Evolutionary conservation across 1,140 invertebrate genomes (phyloP).

Genomic region (Neodiprion lecontei): DNA sequence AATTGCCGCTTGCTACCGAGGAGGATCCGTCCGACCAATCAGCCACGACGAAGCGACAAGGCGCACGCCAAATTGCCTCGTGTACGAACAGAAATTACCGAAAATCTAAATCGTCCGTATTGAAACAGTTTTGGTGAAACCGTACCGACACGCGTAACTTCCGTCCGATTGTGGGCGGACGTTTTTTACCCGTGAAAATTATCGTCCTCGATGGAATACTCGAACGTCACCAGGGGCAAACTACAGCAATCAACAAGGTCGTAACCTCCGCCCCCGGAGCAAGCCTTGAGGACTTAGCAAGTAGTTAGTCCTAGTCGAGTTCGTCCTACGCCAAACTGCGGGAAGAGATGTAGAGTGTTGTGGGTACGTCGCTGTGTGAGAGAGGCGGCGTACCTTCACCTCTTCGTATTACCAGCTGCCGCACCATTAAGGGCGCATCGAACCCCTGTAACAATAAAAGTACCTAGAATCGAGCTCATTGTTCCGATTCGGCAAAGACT

Average conservation of each 20-base stretch:
- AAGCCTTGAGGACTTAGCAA: conserved; percentile 49
- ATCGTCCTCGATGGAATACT: conserved; percentile 19
- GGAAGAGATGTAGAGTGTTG: conserved; percentile 32
- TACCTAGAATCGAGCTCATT: conserved; percentile 25
- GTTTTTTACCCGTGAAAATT: neutral
- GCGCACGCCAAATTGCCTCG: too few species aligned
- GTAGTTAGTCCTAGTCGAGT: conserved; percentile 43
- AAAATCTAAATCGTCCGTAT: too few species aligned
- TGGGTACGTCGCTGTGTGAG: conserved; percentile 7
- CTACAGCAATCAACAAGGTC: conserved; percentile 48
- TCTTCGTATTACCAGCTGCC: conserved; percentile 16
- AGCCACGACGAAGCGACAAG: too few species aligned
- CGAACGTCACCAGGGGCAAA: conserved; percentile 34
- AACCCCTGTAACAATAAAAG: conserved; percentile 29
- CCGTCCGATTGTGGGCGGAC: too few species aligned
- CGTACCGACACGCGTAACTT: too few species aligned
- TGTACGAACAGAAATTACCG: too few species aligned
- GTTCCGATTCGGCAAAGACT: conserved; percentile 30
- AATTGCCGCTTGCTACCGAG: conserved; percentile 1
- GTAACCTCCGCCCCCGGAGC: conserved; percentile 36
- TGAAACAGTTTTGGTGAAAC: too few species aligned
- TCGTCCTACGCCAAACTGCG: conserved; percentile 26
- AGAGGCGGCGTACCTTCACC: neutral
- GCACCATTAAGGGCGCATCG: conserved; percentile 24
- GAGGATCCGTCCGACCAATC: too few species aligned